Evolutionary conservation across 1,140 invertebrate species (phyloP).

Genomic region (Reticulitermes speratus): DNA sequence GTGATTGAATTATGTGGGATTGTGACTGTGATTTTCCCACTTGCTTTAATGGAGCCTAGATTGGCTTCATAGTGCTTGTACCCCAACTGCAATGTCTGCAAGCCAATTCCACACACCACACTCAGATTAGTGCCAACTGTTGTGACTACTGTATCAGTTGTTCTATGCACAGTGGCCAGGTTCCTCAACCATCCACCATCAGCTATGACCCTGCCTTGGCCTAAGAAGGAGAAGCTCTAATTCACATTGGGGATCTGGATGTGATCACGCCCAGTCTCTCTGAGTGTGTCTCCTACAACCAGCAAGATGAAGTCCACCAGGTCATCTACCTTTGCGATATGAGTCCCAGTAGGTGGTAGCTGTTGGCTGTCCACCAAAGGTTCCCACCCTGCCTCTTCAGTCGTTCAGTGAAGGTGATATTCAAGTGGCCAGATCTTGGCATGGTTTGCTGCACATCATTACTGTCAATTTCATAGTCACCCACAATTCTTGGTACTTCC

Average conservation of each 20-base stretch:
- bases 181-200: constrained; percentile 21
- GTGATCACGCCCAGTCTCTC: too few species aligned
- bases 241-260: constrained; percentile 3
- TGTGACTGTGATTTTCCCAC: background rate
- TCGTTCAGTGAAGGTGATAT: background rate
- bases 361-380: background rate
- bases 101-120: background rate
- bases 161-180: background rate
- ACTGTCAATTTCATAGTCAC: background rate
- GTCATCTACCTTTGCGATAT: background rate
- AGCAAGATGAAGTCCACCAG: background rate
- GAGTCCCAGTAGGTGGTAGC: background rate
- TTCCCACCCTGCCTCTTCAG: background rate
- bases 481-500: background rate
- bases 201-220: background rate
- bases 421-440: background rate
- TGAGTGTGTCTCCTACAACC: background rate
- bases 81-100: constrained; percentile 2
- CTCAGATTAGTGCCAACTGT: background rate
- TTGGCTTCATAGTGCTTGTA: background rate
- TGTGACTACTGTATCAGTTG: background rate
- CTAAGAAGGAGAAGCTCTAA: background rate
- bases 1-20: background rate
- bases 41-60: background rate
- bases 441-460: background rate